A percentile compares a stretch with the other conserved stretches of the same genome.
Conservation (phyloP, 2,113 vertebrate species). For the human (Homo sapiens) region GRCh38 chr15:70294501-70295000, state of each 20-base stretch:
- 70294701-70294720: accelerated
- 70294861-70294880: neutral
- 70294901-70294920: neutral
- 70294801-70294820: too few species aligned
- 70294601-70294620: neutral
- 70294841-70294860: neutral
- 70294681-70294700: neutral
- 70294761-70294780: neutral
- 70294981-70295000: neutral
- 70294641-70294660: neutral
- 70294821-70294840: neutral
- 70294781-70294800: neutral
- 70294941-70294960: neutral
- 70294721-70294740: neutral
- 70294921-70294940: neutral
- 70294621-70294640: neutral
- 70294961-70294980: accelerated
- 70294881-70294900: neutral
- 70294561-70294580: neutral
- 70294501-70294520: neutral
- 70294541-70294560: neutral
- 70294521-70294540: neutral
- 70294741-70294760: neutral
- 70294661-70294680: neutral
- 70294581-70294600: neutral